These are phyloP conservation scores for Glyphotaelius pellucidus DNA, from an alignment of 2,888 invertebrate species.

Conservation along the genomic window DNA sequence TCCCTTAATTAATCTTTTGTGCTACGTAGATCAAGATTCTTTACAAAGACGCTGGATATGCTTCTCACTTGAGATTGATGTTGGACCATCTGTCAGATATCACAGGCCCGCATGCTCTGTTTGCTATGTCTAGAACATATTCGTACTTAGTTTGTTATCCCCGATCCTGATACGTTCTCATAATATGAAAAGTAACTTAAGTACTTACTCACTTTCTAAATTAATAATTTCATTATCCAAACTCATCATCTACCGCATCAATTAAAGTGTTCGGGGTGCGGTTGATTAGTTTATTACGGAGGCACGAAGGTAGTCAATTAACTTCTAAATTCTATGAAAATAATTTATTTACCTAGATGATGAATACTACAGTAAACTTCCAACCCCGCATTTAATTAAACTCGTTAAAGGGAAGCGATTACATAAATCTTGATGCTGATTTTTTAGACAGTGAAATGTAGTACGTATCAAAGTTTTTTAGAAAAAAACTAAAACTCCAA, in stretches of 20 bases:
- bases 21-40: neutral
- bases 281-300: neutral
- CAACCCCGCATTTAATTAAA: neutral
- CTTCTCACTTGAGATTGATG: neutral
- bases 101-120: neutral
- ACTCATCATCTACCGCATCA: neutral
- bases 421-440: neutral
- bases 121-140: neutral
- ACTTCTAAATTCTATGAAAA: neutral
- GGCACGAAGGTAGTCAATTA: neutral
- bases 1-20: neutral
- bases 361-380: neutral
- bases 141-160: neutral
- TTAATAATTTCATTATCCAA: neutral
- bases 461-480: neutral
- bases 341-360: neutral
- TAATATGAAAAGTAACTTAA: neutral
- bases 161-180: neutral
- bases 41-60: neutral
- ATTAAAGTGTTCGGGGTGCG: neutral
- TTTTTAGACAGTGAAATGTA: neutral
- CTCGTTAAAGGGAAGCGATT: neutral
- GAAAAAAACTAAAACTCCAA: neutral
- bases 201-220: neutral
- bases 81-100: neutral